phyloP scores from a whole-genome alignment of 53 echinoderm and acorn worm genomes.

The Echinarachnius parma region DNA sequence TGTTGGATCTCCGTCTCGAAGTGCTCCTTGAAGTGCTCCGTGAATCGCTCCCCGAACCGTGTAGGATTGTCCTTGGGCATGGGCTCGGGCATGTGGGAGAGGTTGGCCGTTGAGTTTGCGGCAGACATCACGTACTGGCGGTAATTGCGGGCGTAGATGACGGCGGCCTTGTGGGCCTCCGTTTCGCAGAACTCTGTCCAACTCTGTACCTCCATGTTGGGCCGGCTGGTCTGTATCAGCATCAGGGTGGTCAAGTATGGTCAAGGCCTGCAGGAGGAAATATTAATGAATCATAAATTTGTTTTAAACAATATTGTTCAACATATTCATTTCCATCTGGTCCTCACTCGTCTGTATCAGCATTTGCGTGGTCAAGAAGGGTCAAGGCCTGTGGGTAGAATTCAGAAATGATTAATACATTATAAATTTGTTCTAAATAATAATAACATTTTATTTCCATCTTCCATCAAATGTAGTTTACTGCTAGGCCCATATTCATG shows the following conservation, averaged over 20 bases:
- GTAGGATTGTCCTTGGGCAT: constrained; percentile 64
- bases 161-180: constrained; percentile 85
- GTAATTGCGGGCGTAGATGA: constrained; percentile 63
- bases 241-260: constrained; percentile 31
- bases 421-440: no score
- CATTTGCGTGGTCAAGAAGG: no score
- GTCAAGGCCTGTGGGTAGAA: no score
- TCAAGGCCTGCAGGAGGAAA: no score
- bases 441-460: no score
- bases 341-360: no score
- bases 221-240: constrained; percentile 35
- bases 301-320: no score
- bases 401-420: no score
- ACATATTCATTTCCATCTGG: no score
- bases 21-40: constrained; percentile 93
- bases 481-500: no score
- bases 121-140: constrained; percentile 51
- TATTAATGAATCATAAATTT: no score
- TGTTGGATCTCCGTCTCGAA: constrained; percentile 80
- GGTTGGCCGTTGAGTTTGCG: constrained; percentile 27
- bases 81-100: constrained; percentile 29
- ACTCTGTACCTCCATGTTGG: constrained; percentile 47
- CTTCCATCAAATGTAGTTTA: no score
- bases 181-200: constrained; percentile 91
- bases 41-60: constrained; percentile 76